These are phyloP conservation scores for Plagodis pulveraria DNA, from an alignment of 2,888 invertebrate species.

Conservation along the genomic window DNA sequence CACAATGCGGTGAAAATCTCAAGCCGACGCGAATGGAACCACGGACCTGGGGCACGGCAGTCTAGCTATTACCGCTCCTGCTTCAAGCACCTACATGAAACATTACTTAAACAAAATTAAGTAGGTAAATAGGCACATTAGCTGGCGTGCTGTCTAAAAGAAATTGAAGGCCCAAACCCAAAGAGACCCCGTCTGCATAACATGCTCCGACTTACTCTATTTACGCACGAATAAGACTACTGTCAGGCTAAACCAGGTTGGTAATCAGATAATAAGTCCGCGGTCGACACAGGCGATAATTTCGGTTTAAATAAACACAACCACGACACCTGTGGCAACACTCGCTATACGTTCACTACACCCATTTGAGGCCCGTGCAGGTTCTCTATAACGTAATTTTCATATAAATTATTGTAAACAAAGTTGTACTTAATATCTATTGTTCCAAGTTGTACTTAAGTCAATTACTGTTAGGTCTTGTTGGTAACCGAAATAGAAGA, in stretches of 20 bases:
- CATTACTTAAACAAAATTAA: no score
- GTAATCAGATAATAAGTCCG: conserved; percentile 52
- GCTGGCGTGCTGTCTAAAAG: no score
- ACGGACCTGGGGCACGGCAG: no score
- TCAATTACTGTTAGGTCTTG: background rate
- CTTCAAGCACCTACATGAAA: no score
- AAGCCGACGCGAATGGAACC: no score
- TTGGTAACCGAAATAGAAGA: background rate
- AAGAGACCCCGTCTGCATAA: background rate
- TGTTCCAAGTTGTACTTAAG: background rate
- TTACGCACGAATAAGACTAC: conserved; percentile 11
- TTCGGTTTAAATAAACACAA: conserved; percentile 62
- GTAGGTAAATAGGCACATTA: no score
- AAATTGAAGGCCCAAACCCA: no score
- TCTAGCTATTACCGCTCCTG: no score
- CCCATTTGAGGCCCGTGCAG: conserved; percentile 61
- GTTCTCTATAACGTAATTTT: conserved; percentile 27
- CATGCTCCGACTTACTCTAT: background rate
- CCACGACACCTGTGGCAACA: conserved; percentile 65
- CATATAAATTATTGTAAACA: conserved; percentile 48
- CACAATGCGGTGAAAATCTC: no score
- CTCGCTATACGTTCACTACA: conserved; percentile 47
- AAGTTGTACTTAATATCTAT: conserved; percentile 19
- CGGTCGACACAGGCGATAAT: conserved; percentile 55
- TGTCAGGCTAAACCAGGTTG: conserved; percentile 42